These are phyloP conservation scores for Ectemnius cavifrons DNA, from an alignment of 2,888 invertebrate genomes.

Conservation along the genomic window DNA sequence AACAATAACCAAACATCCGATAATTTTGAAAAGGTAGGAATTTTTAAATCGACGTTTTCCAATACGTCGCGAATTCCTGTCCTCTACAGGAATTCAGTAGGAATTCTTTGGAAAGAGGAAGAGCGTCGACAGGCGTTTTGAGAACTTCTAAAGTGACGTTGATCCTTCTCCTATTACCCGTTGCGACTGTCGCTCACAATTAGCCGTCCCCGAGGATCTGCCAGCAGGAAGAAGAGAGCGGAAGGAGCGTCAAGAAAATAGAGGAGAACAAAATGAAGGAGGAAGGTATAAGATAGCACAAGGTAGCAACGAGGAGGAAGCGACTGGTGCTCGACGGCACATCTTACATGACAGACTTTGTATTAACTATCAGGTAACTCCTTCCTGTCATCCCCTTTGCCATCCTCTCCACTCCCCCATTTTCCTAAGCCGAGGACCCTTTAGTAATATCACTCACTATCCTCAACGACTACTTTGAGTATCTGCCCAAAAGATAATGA, in stretches of 20 bases:
- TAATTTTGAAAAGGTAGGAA: too few species aligned
- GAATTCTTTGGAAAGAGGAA: conserved; percentile 50
- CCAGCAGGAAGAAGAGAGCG: conserved; percentile 61
- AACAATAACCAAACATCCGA: too few species aligned
- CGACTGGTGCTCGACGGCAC: conserved; percentile 66
- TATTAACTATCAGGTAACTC: conserved; percentile 74
- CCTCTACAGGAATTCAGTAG: background rate
- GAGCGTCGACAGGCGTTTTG: conserved; percentile 57
- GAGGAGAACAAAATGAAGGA: conserved; percentile 59
- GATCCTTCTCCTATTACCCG: conserved; percentile 67
- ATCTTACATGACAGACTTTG: conserved; percentile 73
- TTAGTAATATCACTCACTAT: conserved; percentile 22
- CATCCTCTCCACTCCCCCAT: conserved; percentile 40
- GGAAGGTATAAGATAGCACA: conserved; percentile 41
- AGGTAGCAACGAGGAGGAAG: conserved; percentile 41
- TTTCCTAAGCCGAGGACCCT: conserved; percentile 35
- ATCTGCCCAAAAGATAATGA: too few species aligned
- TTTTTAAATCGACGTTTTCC: background rate
- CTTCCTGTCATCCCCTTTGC: conserved; percentile 61
- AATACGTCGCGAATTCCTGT: conserved; percentile 11
- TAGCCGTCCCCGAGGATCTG: conserved; percentile 72
- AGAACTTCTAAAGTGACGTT: conserved; percentile 71
- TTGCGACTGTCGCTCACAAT: conserved; percentile 75
- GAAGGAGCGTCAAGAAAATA: conserved; percentile 58
- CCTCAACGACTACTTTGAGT: background rate